phyloP scores from a whole-genome alignment of 1,140 invertebrate genomes.

The Gonatopus flavifemur region DNA sequence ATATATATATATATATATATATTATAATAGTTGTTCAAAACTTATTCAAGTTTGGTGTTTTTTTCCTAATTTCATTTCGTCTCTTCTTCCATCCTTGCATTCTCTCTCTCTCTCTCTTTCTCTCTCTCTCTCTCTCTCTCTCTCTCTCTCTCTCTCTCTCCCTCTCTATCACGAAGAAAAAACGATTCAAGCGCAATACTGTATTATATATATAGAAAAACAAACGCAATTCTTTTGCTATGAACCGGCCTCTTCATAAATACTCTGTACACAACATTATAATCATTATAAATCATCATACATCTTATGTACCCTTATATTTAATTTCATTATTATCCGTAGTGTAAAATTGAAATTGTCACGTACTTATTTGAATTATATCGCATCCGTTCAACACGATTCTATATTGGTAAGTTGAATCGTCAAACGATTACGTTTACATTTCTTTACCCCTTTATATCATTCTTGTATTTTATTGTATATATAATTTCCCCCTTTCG shows the following conservation, averaged over 20 bases:
- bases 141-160: background rate
- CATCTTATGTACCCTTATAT: constrained; percentile 56
- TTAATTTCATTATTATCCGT: constrained; percentile 58
- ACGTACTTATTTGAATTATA: constrained; percentile 56
- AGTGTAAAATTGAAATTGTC: constrained; percentile 60
- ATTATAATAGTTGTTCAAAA: too few species aligned
- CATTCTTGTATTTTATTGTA: too few species aligned
- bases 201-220: too few species aligned
- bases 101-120: background rate
- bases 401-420: too few species aligned
- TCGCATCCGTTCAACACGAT: too few species aligned
- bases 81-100: background rate
- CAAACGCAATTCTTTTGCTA: constrained; percentile 43
- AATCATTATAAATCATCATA: constrained; percentile 57
- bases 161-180: background rate
- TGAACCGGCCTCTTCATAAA: constrained; percentile 55
- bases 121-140: background rate
- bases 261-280: constrained; percentile 59
- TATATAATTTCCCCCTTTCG: too few species aligned
- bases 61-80: too few species aligned
- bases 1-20: too few species aligned
- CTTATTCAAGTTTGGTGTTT: too few species aligned
- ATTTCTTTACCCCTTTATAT: constrained; percentile 45
- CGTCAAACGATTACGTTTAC: constrained; percentile 48
- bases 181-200: too few species aligned